phyloP scores from a whole-genome alignment of 2,113 vertebrate species.

The Psettodes erumei region DNA sequence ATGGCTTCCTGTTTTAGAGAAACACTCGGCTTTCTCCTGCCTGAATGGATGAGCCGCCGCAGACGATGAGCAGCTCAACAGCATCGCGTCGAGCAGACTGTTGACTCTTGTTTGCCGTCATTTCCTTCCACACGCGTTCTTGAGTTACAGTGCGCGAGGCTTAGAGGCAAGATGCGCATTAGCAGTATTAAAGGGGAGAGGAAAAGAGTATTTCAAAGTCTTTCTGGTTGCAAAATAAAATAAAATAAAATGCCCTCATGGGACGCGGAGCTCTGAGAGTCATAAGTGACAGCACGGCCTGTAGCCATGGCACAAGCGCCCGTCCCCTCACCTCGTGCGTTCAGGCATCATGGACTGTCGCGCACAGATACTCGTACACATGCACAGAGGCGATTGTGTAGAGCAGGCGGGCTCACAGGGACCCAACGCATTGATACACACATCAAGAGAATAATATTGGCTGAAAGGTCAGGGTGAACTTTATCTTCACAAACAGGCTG shows the following conservation, averaged over 20 bases:
- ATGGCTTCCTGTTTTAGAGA: conserved; percentile 35
- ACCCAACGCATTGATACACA: conserved; percentile 68
- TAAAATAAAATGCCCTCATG: conserved; percentile 51
- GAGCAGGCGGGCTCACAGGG: conserved; percentile 56
- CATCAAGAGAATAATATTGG: conserved; percentile 81
- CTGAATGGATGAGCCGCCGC: conserved; percentile 23
- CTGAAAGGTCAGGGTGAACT: conserved; percentile 81
- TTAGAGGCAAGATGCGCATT: conserved; percentile 75
- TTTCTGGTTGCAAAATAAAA: conserved; percentile 3
- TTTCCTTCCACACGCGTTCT: conserved; percentile 73
- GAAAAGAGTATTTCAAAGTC: not conserved
- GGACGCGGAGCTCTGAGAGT: conserved; percentile 26
- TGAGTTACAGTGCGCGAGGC: conserved; percentile 73
- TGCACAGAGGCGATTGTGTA: conserved; percentile 49
- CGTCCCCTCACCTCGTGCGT: conserved; percentile 32
- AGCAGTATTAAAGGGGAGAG: not conserved
- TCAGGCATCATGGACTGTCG: conserved; percentile 51
- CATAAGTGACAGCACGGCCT: conserved; percentile 3
- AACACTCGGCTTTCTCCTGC: conserved; percentile 48
- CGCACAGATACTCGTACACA: conserved; percentile 39
- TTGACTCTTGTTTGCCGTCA: conserved; percentile 4
- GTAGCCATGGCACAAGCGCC: not conserved
- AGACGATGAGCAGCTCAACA: conserved; percentile 20
- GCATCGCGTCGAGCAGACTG: conserved; percentile 23
- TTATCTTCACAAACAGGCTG: conserved; percentile 82